Base-by-base conservation (phyloP, 2,797 vertebrate species). In the Chrosomus eos region DNA sequence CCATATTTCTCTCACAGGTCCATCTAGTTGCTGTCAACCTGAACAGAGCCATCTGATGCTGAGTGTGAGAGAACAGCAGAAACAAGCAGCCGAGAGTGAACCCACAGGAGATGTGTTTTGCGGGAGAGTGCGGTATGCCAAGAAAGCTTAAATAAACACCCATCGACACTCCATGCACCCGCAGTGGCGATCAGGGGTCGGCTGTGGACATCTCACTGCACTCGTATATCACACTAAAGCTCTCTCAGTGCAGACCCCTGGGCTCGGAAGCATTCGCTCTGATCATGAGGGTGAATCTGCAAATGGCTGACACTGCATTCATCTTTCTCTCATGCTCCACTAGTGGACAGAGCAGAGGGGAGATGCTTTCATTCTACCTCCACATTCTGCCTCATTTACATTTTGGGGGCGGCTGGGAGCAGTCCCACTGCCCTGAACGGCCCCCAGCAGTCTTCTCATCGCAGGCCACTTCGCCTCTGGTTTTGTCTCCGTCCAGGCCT, bases 111-210 rank as follows among this genome's bases (percentile, higher is more conserved):
- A 85, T 83, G 81, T 71, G 81, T 85, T 85, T 83, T 76, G 33
- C 7, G 31, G 40, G 38, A 72, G 75, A 77, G 51, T 62, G 60
- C 10, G 58, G 33, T 74, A 72, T 77, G 84, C 83, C 78, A 88
- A 68, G 75, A 85, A 87, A 85, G 84, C 87, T 86, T 78, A 85
- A 80, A 86, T 83, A 90, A 90, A 90, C 84, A 77, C 68, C 82
- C 79, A 60, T 86, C 43, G 67, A 82, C 68, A 64, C 58, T 73
- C 48, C 66, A 79, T 38, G 21, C 26, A 48, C n/a, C 19, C 67
- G 5, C 76, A 85, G 64, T 76, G 21, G 66, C n/a, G 51, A 80
- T 83, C 73, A 68, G 77, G 58, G 66, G 51, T 68, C 58, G 33
- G n/a, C 73, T 19, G 26, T 38, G 66, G 33, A 67, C 11, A 26